phyloP scores from a whole-genome alignment of 2,888 invertebrate genomes.

The Papilio protenor region DNA sequence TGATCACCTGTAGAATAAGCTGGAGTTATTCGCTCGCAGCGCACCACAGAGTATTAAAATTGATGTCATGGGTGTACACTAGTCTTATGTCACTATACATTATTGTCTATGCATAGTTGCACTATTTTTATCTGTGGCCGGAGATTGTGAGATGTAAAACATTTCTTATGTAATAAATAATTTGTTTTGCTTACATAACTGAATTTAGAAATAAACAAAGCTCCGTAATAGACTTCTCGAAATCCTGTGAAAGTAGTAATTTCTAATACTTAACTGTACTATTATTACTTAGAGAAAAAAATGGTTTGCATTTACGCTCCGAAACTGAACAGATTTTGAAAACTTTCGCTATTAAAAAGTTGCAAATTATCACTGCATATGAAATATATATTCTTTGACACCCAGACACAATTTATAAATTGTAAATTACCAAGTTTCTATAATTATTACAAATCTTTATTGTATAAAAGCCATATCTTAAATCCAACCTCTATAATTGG shows the following conservation, averaged over 20 bases:
- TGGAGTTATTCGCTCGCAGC: slow-evolving; percentile 46
- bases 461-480: not conserved
- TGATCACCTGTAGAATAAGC: slow-evolving; percentile 63
- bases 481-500: not conserved
- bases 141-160: not conserved
- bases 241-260: no score
- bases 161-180: not conserved
- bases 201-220: no score
- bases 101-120: not conserved
- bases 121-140: not conserved
- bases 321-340: no score
- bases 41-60: slow-evolving; percentile 32
- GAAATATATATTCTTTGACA: no score
- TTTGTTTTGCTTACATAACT: no score
- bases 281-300: no score
- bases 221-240: no score
- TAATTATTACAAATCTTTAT: not conserved
- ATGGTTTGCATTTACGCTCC: no score
- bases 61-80: slow-evolving; percentile 35
- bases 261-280: no score
- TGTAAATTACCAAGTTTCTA: not conserved
- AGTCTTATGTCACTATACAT: slow-evolving; percentile 27
- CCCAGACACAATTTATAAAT: no score
- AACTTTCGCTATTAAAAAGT: no score
- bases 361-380: no score